phyloP scores from a whole-genome alignment of 2,113 vertebrate genomes.

The Hoplias malabaricus region DNA sequence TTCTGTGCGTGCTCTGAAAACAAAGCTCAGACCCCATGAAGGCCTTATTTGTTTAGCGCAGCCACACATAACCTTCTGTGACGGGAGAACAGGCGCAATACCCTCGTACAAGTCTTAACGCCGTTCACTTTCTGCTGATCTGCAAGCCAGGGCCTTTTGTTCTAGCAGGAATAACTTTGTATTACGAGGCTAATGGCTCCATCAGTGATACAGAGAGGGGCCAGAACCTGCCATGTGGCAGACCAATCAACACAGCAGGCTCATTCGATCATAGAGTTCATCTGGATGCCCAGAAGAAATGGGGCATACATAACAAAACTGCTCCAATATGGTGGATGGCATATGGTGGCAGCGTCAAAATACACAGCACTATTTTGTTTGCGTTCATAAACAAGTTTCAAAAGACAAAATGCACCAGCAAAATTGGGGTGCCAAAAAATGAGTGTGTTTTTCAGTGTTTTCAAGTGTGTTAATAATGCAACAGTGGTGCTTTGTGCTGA shows the following conservation, averaged over 20 bases:
- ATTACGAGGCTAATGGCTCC: not conserved
- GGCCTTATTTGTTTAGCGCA: not conserved
- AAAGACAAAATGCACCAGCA: too few relatives aligned
- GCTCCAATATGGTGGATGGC: not conserved
- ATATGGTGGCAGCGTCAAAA: not conserved
- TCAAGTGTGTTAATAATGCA: too few relatives aligned
- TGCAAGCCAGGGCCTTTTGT: not conserved
- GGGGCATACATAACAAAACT: not conserved
- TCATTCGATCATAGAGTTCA: not conserved
- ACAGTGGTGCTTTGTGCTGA: too few relatives aligned
- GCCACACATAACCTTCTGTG: not conserved
- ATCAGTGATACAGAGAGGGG: not conserved
- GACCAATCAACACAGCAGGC: not conserved
- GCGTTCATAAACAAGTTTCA: too few relatives aligned
- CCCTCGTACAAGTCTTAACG: not conserved
- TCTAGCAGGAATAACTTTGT: not conserved
- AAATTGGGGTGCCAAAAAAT: too few relatives aligned
- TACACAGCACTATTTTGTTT: too few relatives aligned
- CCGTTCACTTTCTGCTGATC: not conserved
- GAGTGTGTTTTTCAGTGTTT: too few relatives aligned
- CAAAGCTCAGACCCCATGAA: not conserved
- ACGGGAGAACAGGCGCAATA: not conserved
- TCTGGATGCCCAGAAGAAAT: not conserved
- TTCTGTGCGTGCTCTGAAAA: slow-evolving; percentile 34
- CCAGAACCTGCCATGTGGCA: not conserved